phyloP scores from a whole-genome alignment of 1,140 invertebrate species.

The Apis laboriosa region DNA sequence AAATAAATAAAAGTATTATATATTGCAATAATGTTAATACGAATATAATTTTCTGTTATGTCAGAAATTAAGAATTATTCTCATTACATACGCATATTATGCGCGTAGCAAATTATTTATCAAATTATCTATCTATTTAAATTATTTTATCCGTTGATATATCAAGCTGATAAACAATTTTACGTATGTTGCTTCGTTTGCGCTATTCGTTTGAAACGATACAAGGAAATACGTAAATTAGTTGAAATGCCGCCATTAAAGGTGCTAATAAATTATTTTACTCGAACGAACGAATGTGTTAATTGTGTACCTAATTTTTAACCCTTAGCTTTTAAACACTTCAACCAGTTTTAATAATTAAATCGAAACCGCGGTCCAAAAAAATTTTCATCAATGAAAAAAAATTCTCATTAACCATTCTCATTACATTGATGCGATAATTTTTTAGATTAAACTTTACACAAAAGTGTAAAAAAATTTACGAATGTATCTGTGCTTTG shows the following conservation, averaged over 20 bases:
- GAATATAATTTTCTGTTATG: constrained; percentile 12
- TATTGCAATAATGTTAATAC: constrained; percentile 24
- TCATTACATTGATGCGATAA: neutral
- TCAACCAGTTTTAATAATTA: neutral
- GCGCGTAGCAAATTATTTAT: neutral
- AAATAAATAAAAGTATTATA: constrained; percentile 9
- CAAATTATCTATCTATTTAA: constrained; percentile 6
- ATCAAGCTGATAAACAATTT: neutral
- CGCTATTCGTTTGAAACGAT: neutral
- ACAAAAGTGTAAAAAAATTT: neutral
- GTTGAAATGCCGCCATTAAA: constrained; percentile 15
- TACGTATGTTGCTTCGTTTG: neutral
- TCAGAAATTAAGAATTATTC: constrained; percentile 1
- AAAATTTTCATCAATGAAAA: neutral
- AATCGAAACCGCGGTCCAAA: neutral
- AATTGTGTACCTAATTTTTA: constrained; percentile 17
- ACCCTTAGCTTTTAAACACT: neutral
- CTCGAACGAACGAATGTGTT: neutral
- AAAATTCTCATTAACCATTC: neutral
- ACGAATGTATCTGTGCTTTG: neutral
- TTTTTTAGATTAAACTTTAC: neutral
- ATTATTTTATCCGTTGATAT: neutral
- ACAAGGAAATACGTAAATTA: neutral
- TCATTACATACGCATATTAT: neutral
- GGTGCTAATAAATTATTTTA: constrained; percentile 35